Conservation (phyloP, 2,888 invertebrate species). For the Frankliniella fusca region DNA sequence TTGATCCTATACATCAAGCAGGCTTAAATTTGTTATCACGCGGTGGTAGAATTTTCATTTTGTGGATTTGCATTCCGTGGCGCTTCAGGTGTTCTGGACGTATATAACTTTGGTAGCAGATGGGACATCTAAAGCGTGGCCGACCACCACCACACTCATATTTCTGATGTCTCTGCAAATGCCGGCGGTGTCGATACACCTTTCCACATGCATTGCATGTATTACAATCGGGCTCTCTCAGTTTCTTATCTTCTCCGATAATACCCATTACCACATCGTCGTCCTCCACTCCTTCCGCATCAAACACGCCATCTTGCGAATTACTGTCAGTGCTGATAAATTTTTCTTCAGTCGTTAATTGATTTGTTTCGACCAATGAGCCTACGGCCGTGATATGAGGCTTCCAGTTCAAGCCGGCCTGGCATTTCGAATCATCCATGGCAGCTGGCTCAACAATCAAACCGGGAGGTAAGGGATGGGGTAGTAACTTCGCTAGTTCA, state of each 20-base stretch:
- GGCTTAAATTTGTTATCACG: no score
- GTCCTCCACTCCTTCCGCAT: neutral
- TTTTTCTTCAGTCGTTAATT: no score
- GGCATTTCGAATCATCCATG: no score
- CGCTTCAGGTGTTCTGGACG: conserved; percentile 49
- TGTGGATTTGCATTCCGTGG: conserved; percentile 43
- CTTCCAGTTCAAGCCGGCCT: no score
- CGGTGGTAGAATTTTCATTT: neutral
- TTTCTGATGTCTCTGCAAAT: conserved; percentile 36
- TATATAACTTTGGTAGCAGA: conserved; percentile 48
- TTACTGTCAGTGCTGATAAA: no score
- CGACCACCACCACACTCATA: conserved; percentile 47
- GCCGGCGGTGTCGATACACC: conserved; percentile 36
- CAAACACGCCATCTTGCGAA: no score
- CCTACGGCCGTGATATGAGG: no score
- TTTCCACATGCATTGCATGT: conserved; percentile 37
- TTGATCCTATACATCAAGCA: no score
- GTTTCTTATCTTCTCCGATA: neutral
- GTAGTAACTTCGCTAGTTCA: neutral
- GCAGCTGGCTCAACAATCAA: neutral
- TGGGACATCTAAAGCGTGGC: conserved; percentile 49
- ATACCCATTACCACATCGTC: neutral
- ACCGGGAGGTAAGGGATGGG: neutral
- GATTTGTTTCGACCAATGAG: no score
- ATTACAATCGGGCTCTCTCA: neutral